phyloP scores from a whole-genome alignment of 1,140 invertebrate species.

The Macrosteles quadrilineatus region DNA sequence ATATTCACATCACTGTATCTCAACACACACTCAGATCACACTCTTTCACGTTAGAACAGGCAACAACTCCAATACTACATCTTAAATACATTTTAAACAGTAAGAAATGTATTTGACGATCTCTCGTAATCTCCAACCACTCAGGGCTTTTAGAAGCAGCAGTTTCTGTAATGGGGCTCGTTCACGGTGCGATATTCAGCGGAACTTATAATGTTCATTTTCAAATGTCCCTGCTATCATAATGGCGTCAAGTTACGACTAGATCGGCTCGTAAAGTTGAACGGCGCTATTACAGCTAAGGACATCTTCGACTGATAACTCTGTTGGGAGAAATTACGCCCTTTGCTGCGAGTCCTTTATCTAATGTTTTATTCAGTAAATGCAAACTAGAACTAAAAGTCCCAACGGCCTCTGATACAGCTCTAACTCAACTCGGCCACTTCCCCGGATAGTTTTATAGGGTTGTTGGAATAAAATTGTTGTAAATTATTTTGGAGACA shows the following conservation, averaged over 20 bases:
- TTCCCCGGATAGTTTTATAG: no score
- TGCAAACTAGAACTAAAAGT: constrained; percentile 11
- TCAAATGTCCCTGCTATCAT: constrained; percentile 9
- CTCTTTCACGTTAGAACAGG: no score
- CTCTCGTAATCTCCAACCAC: background rate
- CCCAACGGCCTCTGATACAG: background rate
- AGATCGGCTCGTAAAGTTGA: background rate
- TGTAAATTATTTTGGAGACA: no score
- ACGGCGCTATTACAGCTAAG: constrained; percentile 4
- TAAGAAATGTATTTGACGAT: no score
- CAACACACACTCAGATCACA: no score
- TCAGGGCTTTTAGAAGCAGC: constrained; percentile 1
- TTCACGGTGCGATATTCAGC: background rate
- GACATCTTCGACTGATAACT: background rate
- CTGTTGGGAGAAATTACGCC: background rate
- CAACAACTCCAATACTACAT: no score
- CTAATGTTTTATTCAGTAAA: constrained; percentile 14
- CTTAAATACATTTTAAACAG: no score
- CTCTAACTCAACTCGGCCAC: no score
- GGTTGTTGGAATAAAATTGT: no score
- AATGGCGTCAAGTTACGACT: background rate
- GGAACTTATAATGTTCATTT: constrained; percentile 17
- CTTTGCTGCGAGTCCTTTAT: background rate
- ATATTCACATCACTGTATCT: no score
- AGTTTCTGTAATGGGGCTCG: background rate